These are phyloP conservation scores for Bos taurus DNA, from an alignment of 2,113 vertebrate species.

Conservation along the genomic window DNA sequence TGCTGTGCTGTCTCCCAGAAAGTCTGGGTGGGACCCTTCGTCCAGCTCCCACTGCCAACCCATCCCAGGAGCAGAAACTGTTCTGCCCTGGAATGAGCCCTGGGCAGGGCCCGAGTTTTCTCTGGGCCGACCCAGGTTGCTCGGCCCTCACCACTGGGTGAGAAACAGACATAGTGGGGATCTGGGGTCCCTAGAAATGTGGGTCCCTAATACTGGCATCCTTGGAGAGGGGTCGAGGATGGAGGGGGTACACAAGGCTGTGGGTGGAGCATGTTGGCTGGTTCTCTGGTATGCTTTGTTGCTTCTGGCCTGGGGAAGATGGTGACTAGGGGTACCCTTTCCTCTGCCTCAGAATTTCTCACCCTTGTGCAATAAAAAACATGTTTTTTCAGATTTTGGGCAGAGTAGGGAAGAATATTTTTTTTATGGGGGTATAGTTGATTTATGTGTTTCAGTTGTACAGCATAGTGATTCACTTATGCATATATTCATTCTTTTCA, in stretches of 20 bases:
- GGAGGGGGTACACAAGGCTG: fast-evolving
- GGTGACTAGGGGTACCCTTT: neutral
- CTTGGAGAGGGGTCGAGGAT: neutral
- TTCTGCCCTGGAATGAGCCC: neutral
- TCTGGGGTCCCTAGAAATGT: neutral
- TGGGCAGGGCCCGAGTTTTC: neutral
- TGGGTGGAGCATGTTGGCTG: neutral
- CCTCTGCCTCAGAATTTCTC: neutral
- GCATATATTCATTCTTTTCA: neutral
- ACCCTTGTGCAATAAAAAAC: neutral
- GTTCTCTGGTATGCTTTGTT: neutral
- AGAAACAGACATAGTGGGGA: neutral
- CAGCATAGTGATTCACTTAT: neutral
- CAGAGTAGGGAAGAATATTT: neutral
- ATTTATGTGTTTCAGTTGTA: neutral
- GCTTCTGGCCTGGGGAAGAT: neutral
- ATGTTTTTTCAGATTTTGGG: neutral
- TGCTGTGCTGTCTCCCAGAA: neutral
- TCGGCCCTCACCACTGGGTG: neutral
- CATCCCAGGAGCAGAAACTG: neutral
- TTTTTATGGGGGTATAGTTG: neutral
- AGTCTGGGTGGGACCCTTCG: neutral
- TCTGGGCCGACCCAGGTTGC: neutral
- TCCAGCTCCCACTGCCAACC: neutral
- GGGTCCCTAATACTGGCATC: neutral